A percentile compares a stretch with the other conserved stretches of the same genome.
Conservation (phyloP, 2,888 invertebrate genomes). For the Napeogenes inachia region DNA sequence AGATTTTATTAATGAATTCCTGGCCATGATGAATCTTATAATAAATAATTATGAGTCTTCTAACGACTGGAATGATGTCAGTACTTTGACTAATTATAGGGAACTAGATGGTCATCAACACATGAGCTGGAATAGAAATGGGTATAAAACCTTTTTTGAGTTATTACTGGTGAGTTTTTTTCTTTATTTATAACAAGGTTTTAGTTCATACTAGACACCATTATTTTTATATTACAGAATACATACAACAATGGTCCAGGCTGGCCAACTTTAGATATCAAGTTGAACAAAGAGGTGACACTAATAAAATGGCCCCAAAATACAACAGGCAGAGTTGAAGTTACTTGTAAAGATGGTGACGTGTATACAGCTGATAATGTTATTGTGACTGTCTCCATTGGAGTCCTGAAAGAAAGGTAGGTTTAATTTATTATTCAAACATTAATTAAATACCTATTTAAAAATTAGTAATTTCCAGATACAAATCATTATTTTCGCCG, state of each 20-base stretch:
- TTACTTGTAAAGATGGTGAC: conserved; percentile 72
- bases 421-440: neutral
- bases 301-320: conserved; percentile 47
- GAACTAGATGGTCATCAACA: conserved; percentile 37
- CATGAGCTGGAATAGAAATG: conserved; percentile 42
- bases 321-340: conserved; percentile 44
- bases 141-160: conserved; percentile 46
- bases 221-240: conserved; percentile 43
- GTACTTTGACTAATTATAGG: conserved; percentile 30
- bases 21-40: conserved; percentile 36
- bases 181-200: neutral
- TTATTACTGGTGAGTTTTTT: conserved; percentile 29
- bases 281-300: conserved; percentile 51
- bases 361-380: conserved; percentile 78
- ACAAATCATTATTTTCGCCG: conserved; percentile 73
- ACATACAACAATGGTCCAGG: conserved; percentile 56
- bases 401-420: conserved; percentile 80
- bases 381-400: conserved; percentile 82
- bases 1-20: conserved; percentile 36
- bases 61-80: conserved; percentile 43
- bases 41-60: conserved; percentile 39
- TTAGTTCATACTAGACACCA: conserved; percentile 27
- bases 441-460: neutral
- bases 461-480: conserved; percentile 34
- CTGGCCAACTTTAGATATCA: conserved; percentile 44